Conservation (phyloP, 2,113 vertebrate genomes). For the Pionites leucogaster region DNA sequence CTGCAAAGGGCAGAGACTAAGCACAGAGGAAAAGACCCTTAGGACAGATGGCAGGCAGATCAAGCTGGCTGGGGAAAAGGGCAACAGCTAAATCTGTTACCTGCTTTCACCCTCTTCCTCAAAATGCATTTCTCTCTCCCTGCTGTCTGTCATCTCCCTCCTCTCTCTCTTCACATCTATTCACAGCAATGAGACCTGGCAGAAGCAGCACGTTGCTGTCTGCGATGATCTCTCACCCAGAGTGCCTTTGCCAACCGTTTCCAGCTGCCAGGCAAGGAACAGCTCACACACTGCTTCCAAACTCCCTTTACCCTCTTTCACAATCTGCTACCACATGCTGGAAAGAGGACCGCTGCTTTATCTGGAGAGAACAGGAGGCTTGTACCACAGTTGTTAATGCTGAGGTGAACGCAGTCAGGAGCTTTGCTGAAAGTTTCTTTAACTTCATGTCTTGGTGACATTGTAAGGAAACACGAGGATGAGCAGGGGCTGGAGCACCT, state of each 20-base stretch:
- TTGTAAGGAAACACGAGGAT: background rate
- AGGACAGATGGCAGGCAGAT: background rate
- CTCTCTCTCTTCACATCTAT: background rate
- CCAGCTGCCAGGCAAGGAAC: constrained; percentile 2
- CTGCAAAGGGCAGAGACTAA: background rate
- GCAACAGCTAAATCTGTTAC: background rate
- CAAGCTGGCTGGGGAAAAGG: background rate
- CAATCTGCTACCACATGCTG: background rate
- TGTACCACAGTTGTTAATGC: background rate
- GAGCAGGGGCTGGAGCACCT: background rate
- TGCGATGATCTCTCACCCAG: background rate
- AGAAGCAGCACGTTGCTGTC: background rate
- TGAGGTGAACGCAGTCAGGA: background rate
- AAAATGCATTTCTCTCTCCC: background rate
- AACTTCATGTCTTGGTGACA: background rate
- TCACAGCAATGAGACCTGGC: background rate
- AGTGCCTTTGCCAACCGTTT: background rate
- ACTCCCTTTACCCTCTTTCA: background rate
- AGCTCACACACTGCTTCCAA: background rate
- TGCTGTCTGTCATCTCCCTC: background rate
- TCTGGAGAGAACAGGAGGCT: background rate
- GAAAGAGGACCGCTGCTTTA: background rate
- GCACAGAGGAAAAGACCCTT: background rate
- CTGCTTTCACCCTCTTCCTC: background rate
- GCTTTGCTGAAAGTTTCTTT: background rate